A percentile compares a stretch with the other conserved stretches of the same genome.
phyloP scores from a whole-genome alignment of 2,888 invertebrate genomes.

The Unio pictorum region DNA sequence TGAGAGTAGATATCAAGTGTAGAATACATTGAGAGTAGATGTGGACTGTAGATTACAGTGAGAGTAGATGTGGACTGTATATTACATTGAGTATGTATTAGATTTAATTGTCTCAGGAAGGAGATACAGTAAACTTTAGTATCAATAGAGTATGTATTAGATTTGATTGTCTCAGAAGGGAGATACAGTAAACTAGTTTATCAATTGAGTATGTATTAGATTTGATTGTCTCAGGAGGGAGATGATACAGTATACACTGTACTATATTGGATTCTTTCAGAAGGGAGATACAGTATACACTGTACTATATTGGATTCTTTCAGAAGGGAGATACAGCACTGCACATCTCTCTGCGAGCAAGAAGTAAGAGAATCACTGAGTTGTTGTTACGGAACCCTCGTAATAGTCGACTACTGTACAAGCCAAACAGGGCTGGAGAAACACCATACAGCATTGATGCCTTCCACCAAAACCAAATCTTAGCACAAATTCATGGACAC shows the following conservation, averaged over 20 bases:
- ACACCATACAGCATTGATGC: slow-evolving; percentile 98
- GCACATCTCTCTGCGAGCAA: slow-evolving; percentile 95
- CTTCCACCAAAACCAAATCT: slow-evolving; percentile 92
- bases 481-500: slow-evolving; percentile 96
- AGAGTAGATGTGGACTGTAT: too few relatives aligned
- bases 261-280: slow-evolving; percentile 43
- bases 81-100: too few relatives aligned
- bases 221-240: too few relatives aligned
- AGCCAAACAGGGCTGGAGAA: slow-evolving; percentile 94
- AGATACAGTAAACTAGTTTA: too few relatives aligned
- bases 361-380: slow-evolving; percentile 85
- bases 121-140: too few relatives aligned
- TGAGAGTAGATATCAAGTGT: too few relatives aligned
- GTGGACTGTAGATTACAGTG: too few relatives aligned
- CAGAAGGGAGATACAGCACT: slow-evolving; percentile 91
- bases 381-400: slow-evolving; percentile 95
- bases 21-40: too few relatives aligned
- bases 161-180: too few relatives aligned
- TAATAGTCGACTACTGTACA: slow-evolving; percentile 92
- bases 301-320: not conserved
- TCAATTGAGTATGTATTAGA: too few relatives aligned
- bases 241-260: slow-evolving; percentile 74
- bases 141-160: too few relatives aligned
- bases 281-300: slow-evolving; percentile 80
- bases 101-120: too few relatives aligned